Conservation (phyloP, 2,113 vertebrate genomes). For the Aspidoscelis tigris region DNA sequence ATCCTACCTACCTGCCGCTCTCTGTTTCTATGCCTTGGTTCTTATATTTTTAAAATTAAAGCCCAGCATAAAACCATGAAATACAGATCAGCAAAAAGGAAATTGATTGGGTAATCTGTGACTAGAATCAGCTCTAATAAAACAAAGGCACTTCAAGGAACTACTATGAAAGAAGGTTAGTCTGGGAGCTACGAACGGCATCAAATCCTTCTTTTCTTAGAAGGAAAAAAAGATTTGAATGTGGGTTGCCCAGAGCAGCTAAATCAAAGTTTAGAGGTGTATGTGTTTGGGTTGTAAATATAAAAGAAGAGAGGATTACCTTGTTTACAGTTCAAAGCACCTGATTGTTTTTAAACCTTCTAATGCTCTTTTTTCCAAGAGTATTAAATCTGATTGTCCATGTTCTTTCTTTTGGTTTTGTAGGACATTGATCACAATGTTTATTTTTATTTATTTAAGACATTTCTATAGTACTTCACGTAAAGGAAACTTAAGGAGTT, state of each 20-base stretch:
- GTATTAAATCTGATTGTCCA: background rate
- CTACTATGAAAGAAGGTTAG: background rate
- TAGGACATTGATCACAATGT: background rate
- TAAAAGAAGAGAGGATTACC: background rate
- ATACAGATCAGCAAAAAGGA: background rate
- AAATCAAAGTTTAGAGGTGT: background rate
- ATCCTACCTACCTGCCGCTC: background rate
- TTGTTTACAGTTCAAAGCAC: background rate
- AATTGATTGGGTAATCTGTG: constrained; percentile 2
- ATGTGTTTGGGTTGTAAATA: background rate
- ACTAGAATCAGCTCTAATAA: background rate
- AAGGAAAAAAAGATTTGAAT: background rate
- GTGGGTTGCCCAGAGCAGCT: background rate
- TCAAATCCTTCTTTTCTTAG: background rate
- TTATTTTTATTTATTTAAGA: too few relatives aligned
- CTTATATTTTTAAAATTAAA: background rate
- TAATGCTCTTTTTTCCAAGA: background rate
- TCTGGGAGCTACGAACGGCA: background rate
- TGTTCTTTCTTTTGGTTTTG: background rate
- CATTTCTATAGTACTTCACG: too few relatives aligned
- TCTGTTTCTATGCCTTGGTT: background rate
- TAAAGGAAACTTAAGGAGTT: too few relatives aligned
- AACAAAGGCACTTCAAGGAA: constrained; percentile 1
- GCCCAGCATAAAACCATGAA: background rate
- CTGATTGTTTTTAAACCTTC: background rate